Base-by-base conservation (phyloP, 1,140 invertebrate species). In the Argopecten irradians region DNA sequence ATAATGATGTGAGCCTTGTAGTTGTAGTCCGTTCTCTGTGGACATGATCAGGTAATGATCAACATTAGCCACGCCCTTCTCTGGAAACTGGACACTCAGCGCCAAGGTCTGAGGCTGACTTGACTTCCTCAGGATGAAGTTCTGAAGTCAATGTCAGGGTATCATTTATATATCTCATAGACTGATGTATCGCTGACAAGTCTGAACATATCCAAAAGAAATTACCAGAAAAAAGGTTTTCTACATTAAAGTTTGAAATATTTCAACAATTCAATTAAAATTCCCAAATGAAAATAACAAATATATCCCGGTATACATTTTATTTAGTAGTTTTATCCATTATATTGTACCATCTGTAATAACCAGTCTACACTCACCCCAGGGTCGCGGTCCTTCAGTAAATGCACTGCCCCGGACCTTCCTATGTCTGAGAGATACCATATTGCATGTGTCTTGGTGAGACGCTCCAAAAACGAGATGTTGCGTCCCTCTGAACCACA, bases 381-480 rank as follows among this genome's bases (percentile, higher is more conserved):
- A 95, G 98, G 97, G 94, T 98, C 98, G 95, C 98, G 98, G 93
- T 98, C 98, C 95, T 99, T 98, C 16, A 99, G 97, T 88, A 99
- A 96, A 96, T 99, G 98, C 89, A 98, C 98, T 39, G 98, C 98
- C 0, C 98, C 98, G 86, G 98, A 97, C 85, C 98, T 96, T 93
- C 98, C 98, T 33, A 99, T 98, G n/a, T 98, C 98, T 0, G 98
- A 97, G 43, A 99, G 96, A 95, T 98, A 99, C 98, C 98, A 99
- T 91, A 99, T 98, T 28, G 98, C 98, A 96, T 99, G 98, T 36
- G 98, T 98, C 84, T 98, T 97, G 91, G 98, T 97, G 87, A 99
- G 96, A 82, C 98, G 96, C 95, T 99, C 98, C 92, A 98, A 96
- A 85, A 98, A 95, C 22, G 97, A 97, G 93, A 98, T 97, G 41